A percentile compares a stretch with the other conserved stretches of the same genome.
Evolutionary conservation across 2,797 vertebrate species (phyloP).

Genomic region (Sternarchorhynchus goeldii): DNA sequence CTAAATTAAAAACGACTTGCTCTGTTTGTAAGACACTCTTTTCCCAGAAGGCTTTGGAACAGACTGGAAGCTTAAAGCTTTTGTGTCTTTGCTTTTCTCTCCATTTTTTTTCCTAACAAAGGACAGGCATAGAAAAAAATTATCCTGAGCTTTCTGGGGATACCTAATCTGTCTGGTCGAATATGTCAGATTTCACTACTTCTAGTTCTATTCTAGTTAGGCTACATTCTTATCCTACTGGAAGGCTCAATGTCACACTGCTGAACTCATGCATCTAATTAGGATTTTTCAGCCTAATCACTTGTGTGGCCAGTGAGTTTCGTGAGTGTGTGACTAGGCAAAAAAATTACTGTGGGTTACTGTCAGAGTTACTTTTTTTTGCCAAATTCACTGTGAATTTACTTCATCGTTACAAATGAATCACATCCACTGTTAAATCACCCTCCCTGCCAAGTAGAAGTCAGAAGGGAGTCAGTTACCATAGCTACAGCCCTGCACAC

Average conservation of each 20-base stretch:
- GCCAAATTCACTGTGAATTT: constrained; percentile 24
- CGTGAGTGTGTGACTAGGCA: neutral
- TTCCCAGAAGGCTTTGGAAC: constrained; percentile 14
- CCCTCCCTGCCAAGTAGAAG: constrained; percentile 11
- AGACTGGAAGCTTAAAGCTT: constrained; percentile 11
- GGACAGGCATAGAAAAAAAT: constrained; percentile 19
- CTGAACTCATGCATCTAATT: constrained; percentile 2
- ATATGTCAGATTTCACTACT: constrained; percentile 13
- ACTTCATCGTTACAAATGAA: constrained; percentile 11
- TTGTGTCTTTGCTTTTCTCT: constrained; percentile 1
- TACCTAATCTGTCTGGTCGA: constrained; percentile 15
- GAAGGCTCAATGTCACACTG: constrained; percentile 37
- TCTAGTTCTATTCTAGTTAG: constrained; percentile 29
- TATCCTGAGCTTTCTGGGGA: constrained; percentile 13
- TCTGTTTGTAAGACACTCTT: neutral
- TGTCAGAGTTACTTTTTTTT: neutral
- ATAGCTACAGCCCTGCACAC: neutral
- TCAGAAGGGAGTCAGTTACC: constrained; percentile 14
- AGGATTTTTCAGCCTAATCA: neutral
- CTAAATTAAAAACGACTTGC: constrained; percentile 56
- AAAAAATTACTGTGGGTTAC: neutral
- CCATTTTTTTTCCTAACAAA: constrained; percentile 2
- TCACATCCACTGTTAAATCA: constrained; percentile 26
- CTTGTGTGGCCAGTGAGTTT: constrained; percentile 7
- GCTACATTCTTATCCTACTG: constrained; percentile 59